These are phyloP conservation scores for Squalus acanthias DNA, from an alignment of 2,797 vertebrate species.

Conservation along the genomic window DNA sequence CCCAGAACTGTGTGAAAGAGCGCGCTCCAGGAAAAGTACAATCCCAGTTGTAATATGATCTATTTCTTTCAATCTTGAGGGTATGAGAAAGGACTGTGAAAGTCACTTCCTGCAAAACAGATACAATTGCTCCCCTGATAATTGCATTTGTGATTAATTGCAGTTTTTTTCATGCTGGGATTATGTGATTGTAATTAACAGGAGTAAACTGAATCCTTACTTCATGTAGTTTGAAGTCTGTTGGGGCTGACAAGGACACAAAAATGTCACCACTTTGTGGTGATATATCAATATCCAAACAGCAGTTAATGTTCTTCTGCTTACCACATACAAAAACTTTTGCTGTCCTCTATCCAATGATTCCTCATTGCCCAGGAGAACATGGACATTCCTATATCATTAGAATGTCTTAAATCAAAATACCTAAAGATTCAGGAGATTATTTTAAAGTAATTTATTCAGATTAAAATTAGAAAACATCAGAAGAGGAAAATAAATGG, in stretches of 20 bases:
- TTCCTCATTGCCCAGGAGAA: background rate
- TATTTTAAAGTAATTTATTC: constrained; percentile 1
- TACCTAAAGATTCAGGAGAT: background rate
- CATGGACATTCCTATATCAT: background rate
- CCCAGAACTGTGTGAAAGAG: background rate
- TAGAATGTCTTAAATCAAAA: background rate
- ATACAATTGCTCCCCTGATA: constrained; percentile 9
- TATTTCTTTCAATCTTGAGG: background rate
- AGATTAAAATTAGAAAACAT: background rate
- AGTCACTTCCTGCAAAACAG: background rate
- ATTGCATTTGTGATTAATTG: constrained; percentile 30
- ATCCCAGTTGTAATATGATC: background rate
- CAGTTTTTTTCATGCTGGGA: background rate
- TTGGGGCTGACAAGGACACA: constrained; percentile 24
- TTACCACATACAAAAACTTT: background rate
- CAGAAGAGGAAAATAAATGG: background rate
- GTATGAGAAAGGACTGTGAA: background rate
- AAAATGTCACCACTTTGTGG: background rate
- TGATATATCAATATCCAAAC: background rate
- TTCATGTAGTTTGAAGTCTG: constrained; percentile 16
- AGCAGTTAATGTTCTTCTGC: background rate
- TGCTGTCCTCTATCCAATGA: background rate
- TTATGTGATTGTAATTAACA: background rate
- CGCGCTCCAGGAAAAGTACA: background rate
- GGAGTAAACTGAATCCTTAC: constrained; percentile 9